Base-by-base conservation (phyloP, 2,888 invertebrate genomes). In the Apodemia mormo region DNA sequence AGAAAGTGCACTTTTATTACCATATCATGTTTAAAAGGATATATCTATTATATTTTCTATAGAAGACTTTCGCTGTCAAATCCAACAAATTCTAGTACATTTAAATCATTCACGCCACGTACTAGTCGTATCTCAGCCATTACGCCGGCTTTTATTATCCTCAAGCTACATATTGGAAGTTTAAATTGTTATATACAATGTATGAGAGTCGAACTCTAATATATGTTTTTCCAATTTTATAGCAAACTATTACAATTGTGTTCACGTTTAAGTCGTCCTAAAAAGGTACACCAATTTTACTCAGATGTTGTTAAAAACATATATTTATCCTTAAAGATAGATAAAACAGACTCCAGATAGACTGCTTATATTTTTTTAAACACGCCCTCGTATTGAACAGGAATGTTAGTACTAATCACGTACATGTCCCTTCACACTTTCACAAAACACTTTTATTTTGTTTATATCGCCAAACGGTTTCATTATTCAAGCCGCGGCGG, bases 81-180 rank as follows among this genome's bases (percentile, higher is more conserved):
- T 61, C 58, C 58, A 29, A 61, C 58, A 61, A 61, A 61, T 61
- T 61, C 58, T 30, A 61, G 58, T 33, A 33, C 12, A 61, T 30
- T 61, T 61, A 61, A 61, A 61, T 61, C 58, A 61, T 61, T 61
- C 58, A 61, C 58, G 30, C 58, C 58, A 61, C 58, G 58, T 61
- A 61, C 30, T 22, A 61, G 58, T 61, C 58, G 58, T 61, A 61
- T 61, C 58, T 61, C 58, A 30, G 58, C 58, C 58, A 61, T 61
- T 61, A 61, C 58, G 29, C 58, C 10, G 30, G 58, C 58, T 61
- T 61, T 61, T 61, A 61, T 61, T 61, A 61, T 61, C 58, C 58
- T 30, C 61, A 14, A 61, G 61, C 61, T 33, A 61, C 61, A 61
- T 61, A 61, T 61, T 61, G 61, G 61, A 33, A 61, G 61, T 61